Conservation (phyloP, 2,888 invertebrate genomes). For the Euplexia lucipara region DNA sequence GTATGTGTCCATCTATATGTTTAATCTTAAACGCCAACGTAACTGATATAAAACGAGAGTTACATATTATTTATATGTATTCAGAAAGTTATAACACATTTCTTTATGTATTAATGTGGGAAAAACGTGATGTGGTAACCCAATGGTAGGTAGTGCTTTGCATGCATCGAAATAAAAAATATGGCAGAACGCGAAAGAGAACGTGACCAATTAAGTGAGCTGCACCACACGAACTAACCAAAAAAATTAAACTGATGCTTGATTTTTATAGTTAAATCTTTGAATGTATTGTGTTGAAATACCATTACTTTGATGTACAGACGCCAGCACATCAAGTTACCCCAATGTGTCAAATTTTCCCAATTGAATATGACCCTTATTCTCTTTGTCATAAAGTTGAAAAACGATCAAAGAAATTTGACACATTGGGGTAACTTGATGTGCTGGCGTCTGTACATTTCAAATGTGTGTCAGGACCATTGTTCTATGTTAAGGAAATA, state of each 20-base stretch:
- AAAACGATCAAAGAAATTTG: too few relatives aligned
- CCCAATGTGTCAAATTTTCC: too few relatives aligned
- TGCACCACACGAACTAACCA: neutral
- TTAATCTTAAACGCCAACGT: too few relatives aligned
- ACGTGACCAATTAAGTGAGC: slow-evolving; percentile 36
- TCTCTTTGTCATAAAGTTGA: too few relatives aligned
- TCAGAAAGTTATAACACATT: too few relatives aligned
- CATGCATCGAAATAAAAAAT: neutral
- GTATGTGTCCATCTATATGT: too few relatives aligned
- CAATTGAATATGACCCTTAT: too few relatives aligned
- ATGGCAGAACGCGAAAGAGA: neutral
- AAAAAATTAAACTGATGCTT: slow-evolving; percentile 4
- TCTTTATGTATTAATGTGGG: neutral
- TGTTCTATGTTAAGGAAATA: too few relatives aligned
- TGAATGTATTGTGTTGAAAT: neutral
- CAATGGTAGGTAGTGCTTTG: neutral
- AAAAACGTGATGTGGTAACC: neutral
- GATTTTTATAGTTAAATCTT: slow-evolving; percentile 22
- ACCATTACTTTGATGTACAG: neutral
- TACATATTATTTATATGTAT: neutral
- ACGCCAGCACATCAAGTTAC: too few relatives aligned
- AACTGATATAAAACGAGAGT: neutral
- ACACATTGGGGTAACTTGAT: too few relatives aligned
- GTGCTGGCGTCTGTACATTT: too few relatives aligned
- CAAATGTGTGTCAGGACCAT: neutral